Percentiles rank a stretch among this genome's conserved stretches.
Conservation (phyloP, 2,797 vertebrate genomes). For the Fistularia tabacaria region DNA sequence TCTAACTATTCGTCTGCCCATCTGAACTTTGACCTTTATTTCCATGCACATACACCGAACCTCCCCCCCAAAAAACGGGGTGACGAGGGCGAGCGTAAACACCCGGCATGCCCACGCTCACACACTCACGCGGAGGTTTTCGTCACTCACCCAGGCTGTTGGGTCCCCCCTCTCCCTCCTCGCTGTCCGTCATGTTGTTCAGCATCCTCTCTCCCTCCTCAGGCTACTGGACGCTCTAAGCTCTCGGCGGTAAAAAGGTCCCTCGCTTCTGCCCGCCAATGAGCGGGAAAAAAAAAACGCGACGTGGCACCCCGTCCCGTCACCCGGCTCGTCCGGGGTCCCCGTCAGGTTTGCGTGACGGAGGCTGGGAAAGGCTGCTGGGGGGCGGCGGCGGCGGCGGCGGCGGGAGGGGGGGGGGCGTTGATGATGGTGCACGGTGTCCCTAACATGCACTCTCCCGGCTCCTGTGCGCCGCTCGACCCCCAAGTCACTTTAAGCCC, state of each 20-base stretch:
- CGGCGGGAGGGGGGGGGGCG: too few relatives aligned
- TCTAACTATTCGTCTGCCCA: too few relatives aligned
- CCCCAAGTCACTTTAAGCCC: conserved; percentile 72
- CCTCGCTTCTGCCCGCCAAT: neutral
- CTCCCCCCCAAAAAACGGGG: neutral
- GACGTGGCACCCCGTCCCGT: too few relatives aligned
- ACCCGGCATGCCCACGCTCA: neutral
- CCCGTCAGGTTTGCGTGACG: conserved; percentile 18
- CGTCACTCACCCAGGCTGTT: conserved; percentile 88
- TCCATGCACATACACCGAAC: neutral
- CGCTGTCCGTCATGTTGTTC: conserved; percentile 90
- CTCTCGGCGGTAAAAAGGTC: neutral
- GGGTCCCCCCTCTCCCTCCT: conserved; percentile 89
- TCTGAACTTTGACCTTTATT: neutral
- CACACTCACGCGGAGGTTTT: conserved; percentile 30
- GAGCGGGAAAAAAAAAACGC: too few relatives aligned
- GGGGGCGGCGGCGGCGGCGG: conserved; percentile 55
- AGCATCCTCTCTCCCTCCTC: conserved; percentile 80
- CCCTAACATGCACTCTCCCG: conserved; percentile 60
- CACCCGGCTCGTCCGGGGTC: too few relatives aligned
- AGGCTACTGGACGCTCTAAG: conserved; percentile 27
- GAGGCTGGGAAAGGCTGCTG: conserved; percentile 74
- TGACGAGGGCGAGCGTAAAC: too few relatives aligned
- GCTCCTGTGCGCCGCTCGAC: conserved; percentile 41
- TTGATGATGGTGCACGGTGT: conserved; percentile 68